Evolutionary conservation across 2,888 invertebrate species (phyloP).

Genomic region (Sminthurinus aureus): DNA sequence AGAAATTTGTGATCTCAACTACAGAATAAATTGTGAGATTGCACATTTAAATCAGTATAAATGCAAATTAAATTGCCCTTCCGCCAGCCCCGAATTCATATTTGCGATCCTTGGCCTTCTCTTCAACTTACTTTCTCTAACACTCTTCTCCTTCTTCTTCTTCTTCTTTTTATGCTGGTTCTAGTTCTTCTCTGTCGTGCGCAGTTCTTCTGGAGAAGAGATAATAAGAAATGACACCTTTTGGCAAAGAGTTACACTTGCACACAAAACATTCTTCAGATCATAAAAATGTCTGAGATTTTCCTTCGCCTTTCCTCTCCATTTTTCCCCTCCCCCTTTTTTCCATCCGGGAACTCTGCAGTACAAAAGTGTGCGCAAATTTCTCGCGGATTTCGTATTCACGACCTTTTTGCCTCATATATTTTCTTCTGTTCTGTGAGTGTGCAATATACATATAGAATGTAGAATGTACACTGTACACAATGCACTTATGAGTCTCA

Average conservation of each 20-base stretch:
- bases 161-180: not conserved
- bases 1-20: constrained; percentile 34
- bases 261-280: not conserved
- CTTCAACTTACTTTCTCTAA: too few species aligned
- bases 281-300: not conserved
- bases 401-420: not conserved
- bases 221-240: constrained; percentile 44
- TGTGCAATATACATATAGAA: not conserved
- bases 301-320: not conserved
- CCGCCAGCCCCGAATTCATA: constrained; percentile 38
- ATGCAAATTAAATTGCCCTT: constrained; percentile 49
- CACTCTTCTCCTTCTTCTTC: not conserved
- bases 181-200: not conserved
- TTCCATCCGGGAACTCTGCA: too few species aligned
- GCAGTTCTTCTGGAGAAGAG: not conserved
- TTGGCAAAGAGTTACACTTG: constrained; percentile 24
- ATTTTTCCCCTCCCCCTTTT: not conserved
- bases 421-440: too few species aligned
- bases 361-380: not conserved
- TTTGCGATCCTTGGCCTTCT: constrained; percentile 27
- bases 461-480: not conserved
- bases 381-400: not conserved
- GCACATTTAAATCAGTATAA: constrained; percentile 47
- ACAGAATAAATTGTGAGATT: constrained; percentile 41
- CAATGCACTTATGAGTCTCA: not conserved